A percentile compares a stretch with the other conserved stretches of the same genome.
Evolutionary conservation across 2,797 vertebrate species (phyloP).

Genomic region (Sebastes matsubarae): DNA sequence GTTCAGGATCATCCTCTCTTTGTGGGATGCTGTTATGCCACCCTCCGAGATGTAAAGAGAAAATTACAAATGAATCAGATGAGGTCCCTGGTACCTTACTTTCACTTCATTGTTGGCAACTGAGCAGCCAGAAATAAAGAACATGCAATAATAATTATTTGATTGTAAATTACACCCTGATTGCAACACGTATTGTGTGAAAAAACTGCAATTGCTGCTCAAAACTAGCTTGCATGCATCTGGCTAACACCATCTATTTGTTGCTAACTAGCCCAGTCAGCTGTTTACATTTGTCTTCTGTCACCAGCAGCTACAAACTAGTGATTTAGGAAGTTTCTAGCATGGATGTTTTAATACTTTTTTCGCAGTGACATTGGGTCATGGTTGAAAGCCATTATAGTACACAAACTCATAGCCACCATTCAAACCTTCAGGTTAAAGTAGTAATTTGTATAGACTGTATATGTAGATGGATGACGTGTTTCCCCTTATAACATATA

Average conservation of each 20-base stretch:
- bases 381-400: not conserved
- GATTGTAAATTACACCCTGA: not conserved
- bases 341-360: not conserved
- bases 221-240: not conserved
- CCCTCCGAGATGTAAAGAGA: not conserved
- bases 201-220: not conserved
- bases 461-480: too few species aligned
- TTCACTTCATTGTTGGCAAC: not conserved
- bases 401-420: not conserved
- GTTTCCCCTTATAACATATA: too few species aligned
- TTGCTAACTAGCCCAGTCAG: not conserved
- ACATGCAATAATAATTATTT: not conserved
- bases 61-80: constrained; percentile 18
- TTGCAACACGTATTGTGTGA: not conserved
- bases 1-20: constrained; percentile 24
- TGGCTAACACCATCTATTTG: not conserved
- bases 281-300: not conserved
- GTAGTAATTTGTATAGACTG: too few species aligned
- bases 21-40: constrained; percentile 6
- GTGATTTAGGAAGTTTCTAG: too few species aligned
- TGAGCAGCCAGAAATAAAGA: constrained; percentile 7
- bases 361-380: not conserved
- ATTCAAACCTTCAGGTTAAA: not conserved
- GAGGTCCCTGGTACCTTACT: not conserved
- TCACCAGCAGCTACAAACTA: not conserved